Conservation (phyloP, 2,113 vertebrate species). For the Eolophus roseicapilla region DNA sequence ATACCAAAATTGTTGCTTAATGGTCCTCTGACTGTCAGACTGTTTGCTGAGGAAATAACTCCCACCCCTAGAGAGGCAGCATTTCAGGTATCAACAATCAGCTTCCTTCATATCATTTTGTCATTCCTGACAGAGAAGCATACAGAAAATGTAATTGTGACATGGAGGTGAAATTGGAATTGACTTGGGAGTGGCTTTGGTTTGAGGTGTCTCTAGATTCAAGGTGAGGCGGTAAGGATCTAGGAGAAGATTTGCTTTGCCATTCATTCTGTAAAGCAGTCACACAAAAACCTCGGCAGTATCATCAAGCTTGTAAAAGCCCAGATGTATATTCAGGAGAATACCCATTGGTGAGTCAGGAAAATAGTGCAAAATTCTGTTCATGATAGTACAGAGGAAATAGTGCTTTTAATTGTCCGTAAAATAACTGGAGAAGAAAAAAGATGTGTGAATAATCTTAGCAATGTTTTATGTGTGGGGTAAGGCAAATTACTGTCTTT, state of each 20-base stretch:
- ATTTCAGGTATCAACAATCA: rapidly evolving
- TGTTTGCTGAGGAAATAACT: background rate
- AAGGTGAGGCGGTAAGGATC: background rate
- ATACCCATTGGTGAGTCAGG: background rate
- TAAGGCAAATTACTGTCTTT: background rate
- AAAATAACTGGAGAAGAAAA: background rate
- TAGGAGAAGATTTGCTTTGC: background rate
- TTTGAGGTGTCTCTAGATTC: background rate
- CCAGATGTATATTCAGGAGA: background rate
- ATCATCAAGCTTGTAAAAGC: background rate
- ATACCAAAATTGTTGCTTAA: background rate
- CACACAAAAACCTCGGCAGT: background rate
- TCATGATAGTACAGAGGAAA: background rate
- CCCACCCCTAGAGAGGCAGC: background rate
- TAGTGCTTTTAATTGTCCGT: background rate
- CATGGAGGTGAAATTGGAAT: background rate
- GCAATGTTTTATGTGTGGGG: background rate
- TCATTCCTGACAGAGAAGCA: background rate
- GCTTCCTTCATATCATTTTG: background rate
- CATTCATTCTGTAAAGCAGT: background rate
- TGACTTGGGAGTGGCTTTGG: background rate
- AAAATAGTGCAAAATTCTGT: background rate
- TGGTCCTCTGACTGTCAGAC: background rate
- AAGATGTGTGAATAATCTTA: background rate
- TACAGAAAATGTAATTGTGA: background rate